Evolutionary conservation across 2,797 vertebrate species (phyloP).

Genomic region (Thalassophryne amazonica): DNA sequence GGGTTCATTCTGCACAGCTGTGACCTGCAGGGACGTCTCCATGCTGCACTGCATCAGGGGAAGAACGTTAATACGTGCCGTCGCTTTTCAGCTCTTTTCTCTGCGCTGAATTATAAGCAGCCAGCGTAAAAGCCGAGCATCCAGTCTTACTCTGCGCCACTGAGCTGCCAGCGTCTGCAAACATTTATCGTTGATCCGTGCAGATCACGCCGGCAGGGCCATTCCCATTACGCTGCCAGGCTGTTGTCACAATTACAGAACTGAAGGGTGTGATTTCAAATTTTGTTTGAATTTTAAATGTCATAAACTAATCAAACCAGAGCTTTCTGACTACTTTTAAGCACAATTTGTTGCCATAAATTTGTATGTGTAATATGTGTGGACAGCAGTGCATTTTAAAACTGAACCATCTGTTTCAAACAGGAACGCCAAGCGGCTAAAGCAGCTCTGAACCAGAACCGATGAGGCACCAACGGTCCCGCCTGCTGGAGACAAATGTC

Average conservation of each 20-base stretch:
- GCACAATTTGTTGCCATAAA: no score
- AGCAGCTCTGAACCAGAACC: no score
- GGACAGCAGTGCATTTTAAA: no score
- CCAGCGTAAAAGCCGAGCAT: constrained; percentile 4
- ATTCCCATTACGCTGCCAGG: constrained; percentile 21
- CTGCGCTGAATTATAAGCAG: background rate
- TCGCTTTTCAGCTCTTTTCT: background rate
- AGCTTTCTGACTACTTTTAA: no score
- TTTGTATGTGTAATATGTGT: no score
- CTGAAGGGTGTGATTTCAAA: constrained; percentile 1
- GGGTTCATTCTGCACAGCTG: background rate
- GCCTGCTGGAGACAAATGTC: no score
- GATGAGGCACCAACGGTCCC: no score
- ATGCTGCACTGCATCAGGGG: background rate
- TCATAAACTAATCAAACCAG: no score
- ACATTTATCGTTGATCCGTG: constrained; percentile 37
- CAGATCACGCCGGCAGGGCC: constrained; percentile 29
- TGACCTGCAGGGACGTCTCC: background rate
- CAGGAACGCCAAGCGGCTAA: no score
- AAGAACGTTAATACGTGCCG: background rate
- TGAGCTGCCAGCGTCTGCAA: constrained; percentile 34
- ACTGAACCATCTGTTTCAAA: no score
- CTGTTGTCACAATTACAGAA: constrained; percentile 18
- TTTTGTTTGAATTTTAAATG: background rate
- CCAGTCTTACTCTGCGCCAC: constrained; percentile 8